Percentiles rank a stretch among this genome's conserved stretches.
Evolutionary conservation across 2,113 vertebrate genomes (phyloP).

Genomic region (Grammomys dolichurus): DNA sequence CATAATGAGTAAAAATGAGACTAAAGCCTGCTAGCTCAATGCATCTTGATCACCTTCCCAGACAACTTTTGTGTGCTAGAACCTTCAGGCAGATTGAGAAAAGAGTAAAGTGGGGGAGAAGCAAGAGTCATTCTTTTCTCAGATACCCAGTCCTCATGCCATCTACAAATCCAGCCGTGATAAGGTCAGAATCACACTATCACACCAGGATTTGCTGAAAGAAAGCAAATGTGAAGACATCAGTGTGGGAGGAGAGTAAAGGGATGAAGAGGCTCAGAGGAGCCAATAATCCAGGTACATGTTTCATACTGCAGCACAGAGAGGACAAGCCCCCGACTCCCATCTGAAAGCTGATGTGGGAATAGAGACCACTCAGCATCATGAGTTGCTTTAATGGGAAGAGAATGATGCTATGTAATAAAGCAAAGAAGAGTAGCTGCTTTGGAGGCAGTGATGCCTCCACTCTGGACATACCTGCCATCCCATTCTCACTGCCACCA

Average conservation of each 20-base stretch:
- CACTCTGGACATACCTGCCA: accelerated
- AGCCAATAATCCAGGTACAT: not conserved
- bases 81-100: not conserved
- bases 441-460: not conserved
- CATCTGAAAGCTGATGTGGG: not conserved
- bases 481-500: not conserved
- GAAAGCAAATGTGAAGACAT: not conserved
- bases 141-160: not conserved
- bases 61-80: not conserved
- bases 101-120: not conserved
- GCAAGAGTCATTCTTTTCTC: not conserved
- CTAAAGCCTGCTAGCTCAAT: not conserved
- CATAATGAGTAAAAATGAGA: not conserved
- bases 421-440: not conserved
- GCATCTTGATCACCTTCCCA: not conserved
- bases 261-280: not conserved
- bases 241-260: not conserved
- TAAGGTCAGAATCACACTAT: not conserved
- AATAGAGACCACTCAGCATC: not conserved
- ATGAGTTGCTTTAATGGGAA: not conserved
- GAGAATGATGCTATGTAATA: not conserved
- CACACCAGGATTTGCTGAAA: not conserved
- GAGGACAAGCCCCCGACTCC: not conserved
- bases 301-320: not conserved
- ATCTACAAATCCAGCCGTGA: not conserved